Evolutionary conservation across 2,888 invertebrate genomes (phyloP).

Genomic region (Mongoloraphidia duomilia): DNA sequence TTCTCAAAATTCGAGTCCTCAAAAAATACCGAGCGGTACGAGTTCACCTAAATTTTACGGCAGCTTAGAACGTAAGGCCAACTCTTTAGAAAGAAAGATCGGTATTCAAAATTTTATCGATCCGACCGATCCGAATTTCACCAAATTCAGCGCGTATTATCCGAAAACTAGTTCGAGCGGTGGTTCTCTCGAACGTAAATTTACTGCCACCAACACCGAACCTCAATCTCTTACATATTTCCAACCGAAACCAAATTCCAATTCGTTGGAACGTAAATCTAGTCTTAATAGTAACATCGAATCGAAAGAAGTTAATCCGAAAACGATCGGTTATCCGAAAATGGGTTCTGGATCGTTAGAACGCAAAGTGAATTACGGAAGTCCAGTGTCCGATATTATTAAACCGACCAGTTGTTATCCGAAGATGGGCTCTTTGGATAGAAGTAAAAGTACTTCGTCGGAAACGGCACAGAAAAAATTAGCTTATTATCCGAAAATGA

Average conservation of each 20-base stretch:
- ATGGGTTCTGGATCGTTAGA: neutral
- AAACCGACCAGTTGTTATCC: slow-evolving; percentile 9
- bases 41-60: slow-evolving; percentile 3
- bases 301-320: no score
- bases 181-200: slow-evolving; percentile 22
- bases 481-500: slow-evolving; percentile 26
- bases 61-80: slow-evolving; percentile 4
- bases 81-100: neutral
- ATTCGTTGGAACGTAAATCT: slow-evolving; percentile 21
- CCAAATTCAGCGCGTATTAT: slow-evolving; percentile 3
- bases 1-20: slow-evolving; percentile 7
- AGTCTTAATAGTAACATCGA: neutral
- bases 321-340: neutral
- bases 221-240: slow-evolving; percentile 15
- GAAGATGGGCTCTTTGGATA: slow-evolving; percentile 25
- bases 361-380: neutral
- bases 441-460: slow-evolving; percentile 11
- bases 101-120: neutral
- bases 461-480: slow-evolving; percentile 15
- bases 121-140: neutral
- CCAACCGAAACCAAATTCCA: slow-evolving; percentile 20
- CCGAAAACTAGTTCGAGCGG: neutral
- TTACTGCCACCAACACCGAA: slow-evolving; percentile 12
- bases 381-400: neutral
- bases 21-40: neutral